Evolutionary conservation across 1,140 invertebrate species (phyloP).

Genomic region (Panagrolaimus sp.): DNA sequence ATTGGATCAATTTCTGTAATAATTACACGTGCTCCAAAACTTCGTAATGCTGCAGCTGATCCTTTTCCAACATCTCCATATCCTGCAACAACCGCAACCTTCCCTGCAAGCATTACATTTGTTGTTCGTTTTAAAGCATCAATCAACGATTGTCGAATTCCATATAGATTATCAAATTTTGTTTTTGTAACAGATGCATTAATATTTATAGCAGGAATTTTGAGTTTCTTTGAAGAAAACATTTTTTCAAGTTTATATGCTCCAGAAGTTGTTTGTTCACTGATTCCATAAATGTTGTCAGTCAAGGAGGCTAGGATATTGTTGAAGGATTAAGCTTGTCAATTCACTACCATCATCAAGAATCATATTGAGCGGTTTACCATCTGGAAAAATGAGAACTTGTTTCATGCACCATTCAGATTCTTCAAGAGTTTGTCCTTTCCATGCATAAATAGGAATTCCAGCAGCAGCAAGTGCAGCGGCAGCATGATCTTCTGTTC

Average conservation of each 20-base stretch:
- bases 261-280: constrained; percentile 98
- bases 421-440: constrained; percentile 98
- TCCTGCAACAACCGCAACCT: constrained; percentile 92
- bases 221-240: constrained; percentile 77
- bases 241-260: constrained; percentile 96
- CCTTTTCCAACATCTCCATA: constrained; percentile 99
- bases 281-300: constrained; percentile 82
- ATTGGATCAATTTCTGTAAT: constrained; percentile 99
- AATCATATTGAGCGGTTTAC: constrained; percentile 89
- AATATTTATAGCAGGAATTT: constrained; percentile 64
- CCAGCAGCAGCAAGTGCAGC: constrained; percentile 91
- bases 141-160: constrained; percentile 90
- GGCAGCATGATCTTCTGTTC: constrained; percentile 88
- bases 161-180: constrained; percentile 99
- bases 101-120: constrained; percentile 84
- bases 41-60: constrained; percentile 85
- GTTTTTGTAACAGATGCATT: constrained; percentile 66
- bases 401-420: constrained; percentile 99
- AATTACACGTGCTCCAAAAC: constrained; percentile 88
- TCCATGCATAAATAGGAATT: constrained; percentile 98
- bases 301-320: constrained; percentile 70
- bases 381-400: constrained; percentile 65
- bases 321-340: constrained; percentile 86
- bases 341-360: constrained; percentile 98
- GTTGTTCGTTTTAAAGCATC: constrained; percentile 98